Evolutionary conservation across 1,140 invertebrate genomes (phyloP).

Genomic region (Eriocheir sinensis): DNA sequence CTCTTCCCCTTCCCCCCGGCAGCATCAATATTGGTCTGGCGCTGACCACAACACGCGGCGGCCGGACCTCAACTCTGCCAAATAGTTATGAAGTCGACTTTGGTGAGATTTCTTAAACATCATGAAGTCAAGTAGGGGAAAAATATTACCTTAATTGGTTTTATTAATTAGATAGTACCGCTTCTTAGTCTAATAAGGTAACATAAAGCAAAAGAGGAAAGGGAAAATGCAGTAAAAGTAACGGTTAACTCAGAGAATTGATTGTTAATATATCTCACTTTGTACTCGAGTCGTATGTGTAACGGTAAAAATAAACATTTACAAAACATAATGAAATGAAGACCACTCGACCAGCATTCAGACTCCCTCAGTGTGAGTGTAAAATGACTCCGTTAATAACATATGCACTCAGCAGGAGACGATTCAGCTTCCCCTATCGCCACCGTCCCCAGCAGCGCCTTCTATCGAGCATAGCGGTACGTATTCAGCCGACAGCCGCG

Average conservation of each 20-base stretch:
- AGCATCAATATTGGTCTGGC: background rate
- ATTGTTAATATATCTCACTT: too few species aligned
- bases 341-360: background rate
- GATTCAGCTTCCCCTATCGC: background rate
- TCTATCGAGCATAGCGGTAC: too few species aligned
- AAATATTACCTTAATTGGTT: background rate
- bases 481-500: background rate
- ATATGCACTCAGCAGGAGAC: conserved; percentile 20
- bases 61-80: background rate
- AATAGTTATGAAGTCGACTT: background rate
- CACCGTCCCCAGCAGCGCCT: background rate
- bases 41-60: background rate
- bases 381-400: background rate
- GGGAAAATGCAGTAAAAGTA: too few species aligned
- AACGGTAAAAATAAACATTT: background rate
- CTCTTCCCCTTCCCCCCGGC: background rate
- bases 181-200: background rate
- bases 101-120: background rate
- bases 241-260: too few species aligned
- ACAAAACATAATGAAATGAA: background rate
- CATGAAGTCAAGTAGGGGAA: background rate
- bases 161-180: background rate
- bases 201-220: background rate
- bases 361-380: too few species aligned
- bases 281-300: too few species aligned